A percentile compares a stretch with the other conserved stretches of the same genome.
phyloP scores from a whole-genome alignment of 2,888 invertebrate genomes.

The Eristalinus aeneus region DNA sequence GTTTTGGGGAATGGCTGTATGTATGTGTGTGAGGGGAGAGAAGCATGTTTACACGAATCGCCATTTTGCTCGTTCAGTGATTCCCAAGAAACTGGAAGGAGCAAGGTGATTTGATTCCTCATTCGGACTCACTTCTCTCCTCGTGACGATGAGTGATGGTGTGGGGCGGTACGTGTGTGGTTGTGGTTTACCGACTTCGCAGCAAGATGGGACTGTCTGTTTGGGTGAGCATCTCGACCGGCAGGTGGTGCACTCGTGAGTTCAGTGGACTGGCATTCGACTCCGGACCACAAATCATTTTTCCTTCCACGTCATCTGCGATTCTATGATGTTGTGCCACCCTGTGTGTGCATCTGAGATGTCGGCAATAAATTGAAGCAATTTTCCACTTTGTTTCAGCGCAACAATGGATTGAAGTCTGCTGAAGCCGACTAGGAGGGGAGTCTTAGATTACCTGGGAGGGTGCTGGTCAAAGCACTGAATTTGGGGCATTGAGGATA shows the following conservation, averaged over 20 bases:
- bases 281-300: conserved; percentile 62
- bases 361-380: conserved; percentile 67
- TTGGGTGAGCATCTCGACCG: conserved; percentile 28
- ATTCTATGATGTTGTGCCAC: conserved; percentile 57
- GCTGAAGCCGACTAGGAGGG: neutral
- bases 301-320: conserved; percentile 57
- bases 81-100: conserved; percentile 50
- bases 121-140: conserved; percentile 21
- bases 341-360: conserved; percentile 46
- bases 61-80: conserved; percentile 68
- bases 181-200: neutral
- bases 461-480: conserved; percentile 34
- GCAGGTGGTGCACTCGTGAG: conserved; percentile 28
- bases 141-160: conserved; percentile 54
- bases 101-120: conserved; percentile 65
- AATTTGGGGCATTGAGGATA: neutral
- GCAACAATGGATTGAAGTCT: conserved; percentile 47
- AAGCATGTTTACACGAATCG: conserved; percentile 61
- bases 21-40: neutral
- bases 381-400: conserved; percentile 62
- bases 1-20: conserved; percentile 19
- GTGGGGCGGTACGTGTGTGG: conserved; percentile 8
- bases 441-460: neutral
- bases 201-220: conserved; percentile 3
- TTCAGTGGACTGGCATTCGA: conserved; percentile 48